Evolutionary conservation across 1,140 invertebrate genomes (phyloP), one percentile per base, ranked within the genome.

Genomic region (Zaprionus gabonicus): DNA sequence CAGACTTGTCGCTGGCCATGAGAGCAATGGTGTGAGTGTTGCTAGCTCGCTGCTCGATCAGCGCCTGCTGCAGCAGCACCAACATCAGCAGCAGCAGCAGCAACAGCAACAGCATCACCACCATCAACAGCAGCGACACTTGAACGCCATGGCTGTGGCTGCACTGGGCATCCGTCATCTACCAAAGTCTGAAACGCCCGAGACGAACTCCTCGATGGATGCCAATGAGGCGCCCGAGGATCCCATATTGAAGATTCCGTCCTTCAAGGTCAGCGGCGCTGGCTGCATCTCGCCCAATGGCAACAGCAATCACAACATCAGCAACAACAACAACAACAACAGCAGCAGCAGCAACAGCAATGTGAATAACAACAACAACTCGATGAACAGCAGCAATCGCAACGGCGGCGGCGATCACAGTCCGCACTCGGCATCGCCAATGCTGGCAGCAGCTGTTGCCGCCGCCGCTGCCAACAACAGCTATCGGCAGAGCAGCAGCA

Each of bases 221-320:
- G 93, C 94, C 66, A 94, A 94, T 53, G 94, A 94, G 73, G 92
- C 93, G 41, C 70, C 67, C 64, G 94, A 94, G 83, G 94, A 94
- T 79, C 93, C 97, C 91, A 97, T 98, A 93, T 95, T 98, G 82
- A 97, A 97, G 94, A 97, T 98, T 96, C 97, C 97, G 95, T 97
- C 97, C 95, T 98, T 96, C 94, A 97, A 96, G 67, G 95, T 96
- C 49, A 95, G 92, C 92, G 95, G 94, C 23, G 94, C 94, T 44
- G 93, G 94, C 20, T 78, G 91, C 87, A 71, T 93, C 92, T 93
- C 93, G 94, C 93, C 93, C 81, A 72, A 79, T 92, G 70, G 87
- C 92, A 46, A 93, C 91, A 76, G 38, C 20, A 51, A 36, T 31
- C 59, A 55, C 58, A 71, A 28, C 55, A 76, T 12, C 28, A 71